Base-by-base conservation (phyloP, 2,888 invertebrate genomes). In the Thecocarcelia acutangulata region DNA sequence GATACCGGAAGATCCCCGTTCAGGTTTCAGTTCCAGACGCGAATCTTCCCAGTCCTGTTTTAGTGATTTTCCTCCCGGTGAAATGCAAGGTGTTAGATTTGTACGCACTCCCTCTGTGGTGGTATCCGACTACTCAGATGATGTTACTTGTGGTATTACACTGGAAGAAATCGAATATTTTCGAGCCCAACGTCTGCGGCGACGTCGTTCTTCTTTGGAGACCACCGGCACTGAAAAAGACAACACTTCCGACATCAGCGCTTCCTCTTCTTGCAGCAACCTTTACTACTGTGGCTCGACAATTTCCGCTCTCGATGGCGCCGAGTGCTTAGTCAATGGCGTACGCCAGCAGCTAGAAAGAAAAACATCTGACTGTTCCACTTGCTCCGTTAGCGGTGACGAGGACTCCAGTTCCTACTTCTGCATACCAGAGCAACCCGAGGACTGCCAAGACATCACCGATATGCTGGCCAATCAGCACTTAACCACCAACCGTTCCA, bases 71-170 rank as follows among this genome's bases (percentile, higher is more conserved):
- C 85, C 83, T 0, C 89, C 88, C 59, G 91, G 92, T 15, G 92
- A 92, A 70, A 70, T 75, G 77, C 92, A 84, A 87, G 91, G 85
- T 87, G 92, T 92, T 72, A 90, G 93, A 4, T 95, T 94, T 86
- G 95, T 95, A 90, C 91, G 96, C 78, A 96, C 96, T 0, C 97
- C 97, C 0, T 96, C 96, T 72, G 96, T 97, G 56, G 96, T 97
- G 3, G 96, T 97, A 50, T 96, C 96, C 87, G 97, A 97, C 89
- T 96, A 96, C 87, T 96, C 96, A 0, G 96, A 96, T 87, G 96
- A 94, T 86, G 91, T 93, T 6, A 91, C 92, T 85, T 91, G 91
- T 72, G 92, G 93, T 63, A 90, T 93, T 17, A 93, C 92, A 28
- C 89, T 93, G 52, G 93, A 93, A 85, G 93, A 93, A 84, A 92